These are phyloP conservation scores for Chromobotia macracanthus DNA, from an alignment of 2,797 vertebrate genomes.

Conservation along the genomic window DNA sequence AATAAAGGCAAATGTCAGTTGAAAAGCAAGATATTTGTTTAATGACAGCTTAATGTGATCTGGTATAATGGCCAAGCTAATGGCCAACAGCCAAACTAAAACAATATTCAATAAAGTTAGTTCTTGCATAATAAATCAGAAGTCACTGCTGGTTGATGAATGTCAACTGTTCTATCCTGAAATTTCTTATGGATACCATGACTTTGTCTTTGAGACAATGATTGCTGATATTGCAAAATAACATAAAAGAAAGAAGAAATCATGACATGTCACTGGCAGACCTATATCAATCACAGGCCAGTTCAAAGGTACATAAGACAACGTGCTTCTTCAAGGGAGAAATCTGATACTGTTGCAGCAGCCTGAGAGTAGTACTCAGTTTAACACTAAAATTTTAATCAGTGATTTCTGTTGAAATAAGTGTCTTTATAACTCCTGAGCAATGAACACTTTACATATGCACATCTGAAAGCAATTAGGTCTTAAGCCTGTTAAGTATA, in stretches of 20 bases:
- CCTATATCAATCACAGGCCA: neutral
- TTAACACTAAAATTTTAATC: conserved; percentile 1
- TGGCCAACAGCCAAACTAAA: neutral
- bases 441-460: conserved; percentile 41
- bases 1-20: neutral
- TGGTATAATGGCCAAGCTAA: neutral
- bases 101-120: neutral
- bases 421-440: conserved; percentile 20
- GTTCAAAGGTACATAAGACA: neutral
- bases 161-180: conserved; percentile 10
- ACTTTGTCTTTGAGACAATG: conserved; percentile 39
- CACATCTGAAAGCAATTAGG: conserved; percentile 46
- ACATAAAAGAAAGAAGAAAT: neutral
- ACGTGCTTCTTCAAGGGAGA: conserved; percentile 12
- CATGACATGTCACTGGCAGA: neutral
- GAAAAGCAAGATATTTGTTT: neutral
- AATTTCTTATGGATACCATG: conserved; percentile 36
- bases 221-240: conserved; percentile 26
- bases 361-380: neutral
- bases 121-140: conserved; percentile 10
- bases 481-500: neutral
- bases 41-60: neutral
- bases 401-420: conserved; percentile 15
- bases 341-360: conserved; percentile 44
- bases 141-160: conserved; percentile 34